Evolutionary conservation across 53 echinoderm and acorn worm species (phyloP).

Genomic region (Echinarachnius parma): DNA sequence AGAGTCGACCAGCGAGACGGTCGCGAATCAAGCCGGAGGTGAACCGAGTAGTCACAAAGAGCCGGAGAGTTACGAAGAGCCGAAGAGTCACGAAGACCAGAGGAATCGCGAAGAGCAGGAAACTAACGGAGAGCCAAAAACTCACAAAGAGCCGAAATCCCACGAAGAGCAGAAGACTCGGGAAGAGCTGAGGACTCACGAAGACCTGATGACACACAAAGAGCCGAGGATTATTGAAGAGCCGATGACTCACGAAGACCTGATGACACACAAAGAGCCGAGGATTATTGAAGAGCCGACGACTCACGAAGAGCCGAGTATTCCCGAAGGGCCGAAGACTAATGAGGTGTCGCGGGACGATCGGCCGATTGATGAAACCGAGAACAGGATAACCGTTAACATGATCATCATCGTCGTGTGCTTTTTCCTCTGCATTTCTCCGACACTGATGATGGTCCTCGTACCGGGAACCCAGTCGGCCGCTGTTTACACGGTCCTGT

Average conservation of each 20-base stretch:
- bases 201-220: not conserved
- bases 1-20: conserved; percentile 3
- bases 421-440: conserved; percentile 14
- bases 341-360: not conserved
- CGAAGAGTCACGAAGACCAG: not conserved
- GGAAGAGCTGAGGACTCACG: too few relatives aligned
- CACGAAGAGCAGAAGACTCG: too few relatives aligned
- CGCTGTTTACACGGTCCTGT: not conserved
- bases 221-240: too few relatives aligned
- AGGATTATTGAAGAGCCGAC: not conserved
- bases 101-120: too few relatives aligned
- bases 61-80: not conserved
- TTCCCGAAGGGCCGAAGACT: not conserved
- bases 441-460: conserved; percentile 15
- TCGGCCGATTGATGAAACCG: conserved; percentile 9
- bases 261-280: not conserved
- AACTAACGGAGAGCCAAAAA: not conserved
- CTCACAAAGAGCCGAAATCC: not conserved
- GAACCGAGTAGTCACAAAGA: not conserved
- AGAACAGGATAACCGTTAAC: conserved; percentile 37
- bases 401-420: conserved; percentile 37
- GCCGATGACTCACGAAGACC: too few relatives aligned
- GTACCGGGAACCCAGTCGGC: conserved; percentile 8
- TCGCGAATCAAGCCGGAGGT: too few relatives aligned
- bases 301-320: not conserved